Conservation (phyloP, 2,888 invertebrate species). For the Thyatira batis region DNA sequence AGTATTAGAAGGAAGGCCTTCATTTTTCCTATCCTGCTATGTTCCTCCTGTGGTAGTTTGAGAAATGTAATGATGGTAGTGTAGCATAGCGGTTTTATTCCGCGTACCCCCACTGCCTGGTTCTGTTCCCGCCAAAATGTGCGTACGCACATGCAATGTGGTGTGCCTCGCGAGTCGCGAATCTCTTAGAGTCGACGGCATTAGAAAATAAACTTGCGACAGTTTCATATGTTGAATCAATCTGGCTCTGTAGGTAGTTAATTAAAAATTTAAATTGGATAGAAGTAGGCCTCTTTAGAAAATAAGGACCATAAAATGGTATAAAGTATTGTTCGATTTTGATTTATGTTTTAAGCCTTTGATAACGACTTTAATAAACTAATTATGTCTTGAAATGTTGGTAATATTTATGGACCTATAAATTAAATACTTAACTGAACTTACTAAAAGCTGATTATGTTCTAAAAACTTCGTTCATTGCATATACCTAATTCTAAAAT, state of each 20-base stretch:
- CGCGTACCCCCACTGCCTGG: conserved; percentile 60
- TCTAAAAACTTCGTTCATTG: too few species aligned
- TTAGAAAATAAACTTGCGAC: conserved; percentile 17
- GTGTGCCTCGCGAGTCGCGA: conserved; percentile 32
- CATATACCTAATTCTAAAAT: too few species aligned
- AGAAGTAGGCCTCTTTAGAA: too few species aligned
- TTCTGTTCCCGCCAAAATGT: conserved; percentile 48
- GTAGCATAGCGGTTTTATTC: conserved; percentile 72
- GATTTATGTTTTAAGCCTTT: too few species aligned
- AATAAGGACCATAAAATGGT: too few species aligned
- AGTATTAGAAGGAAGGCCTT: conserved; percentile 73
- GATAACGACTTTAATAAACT: too few species aligned
- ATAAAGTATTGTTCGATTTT: too few species aligned
- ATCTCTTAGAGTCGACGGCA: conserved; percentile 44
- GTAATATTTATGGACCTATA: too few species aligned
- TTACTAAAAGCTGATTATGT: too few species aligned
- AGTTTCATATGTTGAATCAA: neutral
- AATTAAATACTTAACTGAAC: too few species aligned
- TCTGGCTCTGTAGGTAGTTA: neutral
- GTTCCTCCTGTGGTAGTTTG: conserved; percentile 49
- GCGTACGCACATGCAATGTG: conserved; percentile 43
- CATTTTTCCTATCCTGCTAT: conserved; percentile 44
- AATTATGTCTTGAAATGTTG: too few species aligned
- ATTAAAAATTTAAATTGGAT: neutral
- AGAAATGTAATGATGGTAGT: conserved; percentile 66